Conservation (phyloP, 2,888 invertebrate genomes). For the Pecten maximus region DNA sequence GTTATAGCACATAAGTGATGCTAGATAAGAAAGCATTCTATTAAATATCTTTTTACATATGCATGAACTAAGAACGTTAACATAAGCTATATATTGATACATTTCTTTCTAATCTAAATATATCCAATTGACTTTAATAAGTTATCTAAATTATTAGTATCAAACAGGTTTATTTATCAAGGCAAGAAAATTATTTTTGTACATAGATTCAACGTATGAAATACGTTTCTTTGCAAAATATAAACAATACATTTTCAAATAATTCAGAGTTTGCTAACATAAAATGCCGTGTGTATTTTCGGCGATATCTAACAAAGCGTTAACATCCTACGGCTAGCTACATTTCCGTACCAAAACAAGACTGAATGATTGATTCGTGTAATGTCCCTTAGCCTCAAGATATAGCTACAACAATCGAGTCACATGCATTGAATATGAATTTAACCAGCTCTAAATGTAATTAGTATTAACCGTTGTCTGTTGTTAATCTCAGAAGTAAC, state of each 20-base stretch:
- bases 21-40: too few species aligned
- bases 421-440: conserved; percentile 33
- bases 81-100: too few species aligned
- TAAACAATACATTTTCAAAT: neutral
- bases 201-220: too few species aligned
- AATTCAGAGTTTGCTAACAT: neutral
- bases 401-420: neutral
- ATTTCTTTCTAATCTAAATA: too few species aligned
- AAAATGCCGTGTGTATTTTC: conserved; percentile 16
- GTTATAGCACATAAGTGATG: too few species aligned
- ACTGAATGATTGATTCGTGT: neutral
- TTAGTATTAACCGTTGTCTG: conserved; percentile 20
- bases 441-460: conserved; percentile 29
- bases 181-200: too few species aligned
- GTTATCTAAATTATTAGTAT: too few species aligned
- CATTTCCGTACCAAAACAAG: neutral
- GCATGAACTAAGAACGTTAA: too few species aligned
- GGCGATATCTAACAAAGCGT: neutral
- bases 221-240: too few species aligned
- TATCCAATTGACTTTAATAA: too few species aligned
- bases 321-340: neutral
- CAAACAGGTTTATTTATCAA: too few species aligned
- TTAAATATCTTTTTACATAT: too few species aligned
- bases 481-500: neutral
- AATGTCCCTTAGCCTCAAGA: neutral